phyloP scores from a whole-genome alignment of 1,140 invertebrate species.

The Zaprionus gabonicus region DNA sequence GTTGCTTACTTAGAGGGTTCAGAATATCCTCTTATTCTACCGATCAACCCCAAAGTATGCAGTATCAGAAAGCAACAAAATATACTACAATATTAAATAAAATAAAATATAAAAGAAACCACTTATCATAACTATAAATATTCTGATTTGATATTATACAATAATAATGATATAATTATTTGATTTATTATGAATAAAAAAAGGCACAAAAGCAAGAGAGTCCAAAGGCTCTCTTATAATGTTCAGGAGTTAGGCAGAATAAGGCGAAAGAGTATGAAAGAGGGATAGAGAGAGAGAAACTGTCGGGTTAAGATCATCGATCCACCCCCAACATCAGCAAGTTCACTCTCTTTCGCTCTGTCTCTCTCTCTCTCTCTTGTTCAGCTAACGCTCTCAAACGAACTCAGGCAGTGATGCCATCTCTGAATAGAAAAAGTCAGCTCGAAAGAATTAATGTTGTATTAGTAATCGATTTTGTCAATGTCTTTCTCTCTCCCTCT shows the following conservation, averaged over 20 bases:
- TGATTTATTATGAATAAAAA: neutral
- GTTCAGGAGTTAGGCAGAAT: neutral
- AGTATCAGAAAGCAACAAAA: neutral
- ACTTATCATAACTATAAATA: no score
- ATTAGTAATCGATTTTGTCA: neutral
- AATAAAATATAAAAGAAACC: neutral
- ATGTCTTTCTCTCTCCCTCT: neutral
- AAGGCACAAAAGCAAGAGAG: no score
- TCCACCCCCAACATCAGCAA: conserved; percentile 16
- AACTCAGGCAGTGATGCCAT: neutral
- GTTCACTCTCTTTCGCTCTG: neutral
- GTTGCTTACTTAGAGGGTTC: neutral
- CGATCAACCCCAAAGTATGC: conserved; percentile 12
- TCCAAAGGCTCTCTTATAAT: no score
- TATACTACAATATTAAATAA: neutral
- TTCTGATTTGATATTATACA: neutral
- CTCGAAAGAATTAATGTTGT: neutral
- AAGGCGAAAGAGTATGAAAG: neutral
- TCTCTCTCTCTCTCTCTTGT: neutral
- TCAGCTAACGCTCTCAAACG: neutral
- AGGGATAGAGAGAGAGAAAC: neutral
- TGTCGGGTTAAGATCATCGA: neutral
- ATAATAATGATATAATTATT: neutral
- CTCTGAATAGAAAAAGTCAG: neutral
- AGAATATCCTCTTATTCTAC: neutral